Evolutionary conservation across 2,113 vertebrate species (phyloP), one percentile per base, ranked within the genome.

Genomic region (Mastomys coucha): DNA sequence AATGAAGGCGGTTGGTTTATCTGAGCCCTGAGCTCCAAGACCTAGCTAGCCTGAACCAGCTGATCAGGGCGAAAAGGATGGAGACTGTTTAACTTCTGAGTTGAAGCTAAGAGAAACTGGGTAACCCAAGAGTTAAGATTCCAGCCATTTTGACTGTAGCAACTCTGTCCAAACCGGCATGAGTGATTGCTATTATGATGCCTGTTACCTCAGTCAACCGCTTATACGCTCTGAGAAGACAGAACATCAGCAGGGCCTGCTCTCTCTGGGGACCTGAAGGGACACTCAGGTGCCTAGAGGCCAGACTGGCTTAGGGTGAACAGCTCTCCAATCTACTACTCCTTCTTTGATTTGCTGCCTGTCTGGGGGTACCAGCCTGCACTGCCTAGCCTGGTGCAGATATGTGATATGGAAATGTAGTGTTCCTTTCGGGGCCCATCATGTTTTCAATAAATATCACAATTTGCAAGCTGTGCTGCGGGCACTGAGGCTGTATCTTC

Each of bases 401-500:
- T 90, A 88, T 90, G 89, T 90, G 94, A 85, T 24, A 76, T 5
- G 8, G 95, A 91, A 88, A 97, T 76, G 56, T 75, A 6, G 56
- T 53, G 89, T 94, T 94, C 91, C 93, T 87, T 93, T 97, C 90
- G 84, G 78, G 31, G 42, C 85, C 93, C 81, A 51, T 84, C 84
- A 19, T 33, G n/a, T 88, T 96, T 95, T 75, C 89, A 97, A 81
- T 91, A 96, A 95, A 93, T n/a, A 96, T n/a, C 6, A 0, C 3
- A 53, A 86, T 95, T 75, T 97, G 91, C 97, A 97, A 96, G 76
- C 87, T 95, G 93, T 77, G 60, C 89, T 97, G 51, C 51, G 89
- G 97, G 93, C 67, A 78, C 73, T 51, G 1, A 0, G 80, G 88
- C 42, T 33, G 36, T 70, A 20, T 49, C 93, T 92, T 81, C 70